Evolutionary conservation across 2,113 vertebrate species (phyloP).

Genomic region (Dasyornis broadbenti): DNA sequence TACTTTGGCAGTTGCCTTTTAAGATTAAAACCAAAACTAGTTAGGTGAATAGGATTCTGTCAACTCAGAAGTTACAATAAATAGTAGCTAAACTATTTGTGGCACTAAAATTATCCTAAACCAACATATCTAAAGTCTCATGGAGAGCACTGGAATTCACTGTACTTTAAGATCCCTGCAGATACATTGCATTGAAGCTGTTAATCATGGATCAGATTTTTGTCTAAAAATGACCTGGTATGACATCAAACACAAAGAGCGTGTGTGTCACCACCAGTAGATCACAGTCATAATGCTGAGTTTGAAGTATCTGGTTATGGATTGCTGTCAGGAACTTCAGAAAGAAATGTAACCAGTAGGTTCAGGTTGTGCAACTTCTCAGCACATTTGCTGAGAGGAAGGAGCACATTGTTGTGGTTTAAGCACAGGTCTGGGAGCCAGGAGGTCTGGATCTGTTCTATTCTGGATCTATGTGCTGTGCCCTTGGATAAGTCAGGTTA

Average conservation of each 20-base stretch:
- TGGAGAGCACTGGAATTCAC: neutral
- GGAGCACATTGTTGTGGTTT: neutral
- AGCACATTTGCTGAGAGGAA: constrained; percentile 16
- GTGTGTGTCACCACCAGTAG: neutral
- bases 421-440: neutral
- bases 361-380: constrained; percentile 26
- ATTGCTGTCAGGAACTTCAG: constrained; percentile 14
- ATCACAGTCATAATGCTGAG: neutral
- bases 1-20: neutral
- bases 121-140: neutral
- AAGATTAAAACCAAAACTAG: neutral
- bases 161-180: neutral
- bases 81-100: neutral
- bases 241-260: neutral
- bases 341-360: neutral
- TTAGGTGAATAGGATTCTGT: neutral
- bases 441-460: constrained; percentile 32
- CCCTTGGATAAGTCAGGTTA: neutral
- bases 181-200: neutral
- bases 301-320: constrained; percentile 7
- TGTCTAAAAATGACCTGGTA: neutral
- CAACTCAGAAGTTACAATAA: neutral
- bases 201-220: neutral
- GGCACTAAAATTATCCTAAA: neutral
- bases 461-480: neutral